These are phyloP conservation scores for Lycodopsis pacificus DNA, from an alignment of 2,797 vertebrate species.

Conservation along the genomic window DNA sequence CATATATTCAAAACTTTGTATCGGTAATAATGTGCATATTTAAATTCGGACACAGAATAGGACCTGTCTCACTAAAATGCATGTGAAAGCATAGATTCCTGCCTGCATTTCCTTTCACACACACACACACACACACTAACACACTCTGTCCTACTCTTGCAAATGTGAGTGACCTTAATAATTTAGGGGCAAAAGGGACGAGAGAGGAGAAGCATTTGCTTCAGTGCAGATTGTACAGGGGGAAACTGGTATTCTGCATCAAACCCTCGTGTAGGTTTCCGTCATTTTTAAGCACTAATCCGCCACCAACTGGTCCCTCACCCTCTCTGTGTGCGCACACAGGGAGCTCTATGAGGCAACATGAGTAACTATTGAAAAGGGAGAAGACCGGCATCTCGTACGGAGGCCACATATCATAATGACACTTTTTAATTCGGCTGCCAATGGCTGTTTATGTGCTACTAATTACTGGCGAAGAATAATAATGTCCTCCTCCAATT, in stretches of 20 bases:
- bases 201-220: conserved; percentile 13
- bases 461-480: conserved; percentile 80
- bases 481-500: conserved; percentile 68
- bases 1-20: conserved; percentile 56
- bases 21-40: conserved; percentile 44
- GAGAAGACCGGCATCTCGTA: conserved; percentile 49
- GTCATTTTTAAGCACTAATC: conserved; percentile 48
- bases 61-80: conserved; percentile 22
- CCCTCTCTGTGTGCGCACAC: conserved; percentile 33
- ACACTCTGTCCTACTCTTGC: conserved; percentile 16
- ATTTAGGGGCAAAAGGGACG: conserved; percentile 53
- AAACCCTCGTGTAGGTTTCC: conserved; percentile 49
- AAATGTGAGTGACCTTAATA: conserved; percentile 69
- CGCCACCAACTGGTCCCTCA: conserved; percentile 36
- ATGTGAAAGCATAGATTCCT: conserved; percentile 39
- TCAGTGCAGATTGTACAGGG: conserved; percentile 28
- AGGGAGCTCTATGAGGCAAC: conserved; percentile 35
- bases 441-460: conserved; percentile 79
- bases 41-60: conserved; percentile 23
- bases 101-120: conserved; percentile 9
- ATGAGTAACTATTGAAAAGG: conserved; percentile 69
- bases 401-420: conserved; percentile 72
- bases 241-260: conserved; percentile 42
- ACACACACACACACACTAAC: background rate
- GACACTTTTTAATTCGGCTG: conserved; percentile 76